Evolutionary conservation across 2,888 invertebrate species (phyloP), one percentile per base, ranked within the genome.

Genomic region (Spilarctia lutea): DNA sequence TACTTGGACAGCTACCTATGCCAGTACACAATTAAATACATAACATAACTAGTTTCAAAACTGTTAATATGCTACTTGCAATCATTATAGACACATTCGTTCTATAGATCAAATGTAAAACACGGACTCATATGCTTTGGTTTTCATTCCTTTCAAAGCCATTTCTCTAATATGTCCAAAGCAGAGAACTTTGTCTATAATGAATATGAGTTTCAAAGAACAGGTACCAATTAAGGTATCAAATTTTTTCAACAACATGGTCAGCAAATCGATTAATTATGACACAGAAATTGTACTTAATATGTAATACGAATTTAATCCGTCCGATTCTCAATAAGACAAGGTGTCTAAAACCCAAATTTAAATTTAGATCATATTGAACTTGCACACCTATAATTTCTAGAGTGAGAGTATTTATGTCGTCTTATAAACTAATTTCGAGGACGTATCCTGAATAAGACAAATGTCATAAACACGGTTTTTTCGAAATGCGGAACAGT

Each of bases 1-100:
- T 99, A 85, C 96, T 99, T 87, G 97, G 97, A 77, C 96, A 96
- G 88, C 93, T 97, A 87, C 97, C 97, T 77, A 97, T 97, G 97
- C 97, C 97, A 87, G 97, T 97, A 86, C 97, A 97, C 87, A 97
- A 97, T 89, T 97, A 90, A 92, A 86, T 77, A 73, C 68, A 76
- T 66, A 75, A 65, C 68, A 75, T 73, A 68, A 82, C 75, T 80
- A 70, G 76, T 76, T 79, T 78, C 80, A 83, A 77, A 82, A 80
- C 80, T 81, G 81, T 81, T 83, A 80, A 72, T 76, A 78, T 73
- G 79, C 71, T 66, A 82, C 80, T 84, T 85, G 83, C 65, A 83
- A 78, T 84, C 76, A 83, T 83, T 84, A 80, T 63, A 63, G 82
- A 80, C 79, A 78, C 76, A 75, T 79, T 76, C 79, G 70, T 78